A percentile compares a stretch with the other conserved stretches of the same genome.
Conservation (phyloP, 2,113 vertebrate species). For the Siniperca knerii region DNA sequence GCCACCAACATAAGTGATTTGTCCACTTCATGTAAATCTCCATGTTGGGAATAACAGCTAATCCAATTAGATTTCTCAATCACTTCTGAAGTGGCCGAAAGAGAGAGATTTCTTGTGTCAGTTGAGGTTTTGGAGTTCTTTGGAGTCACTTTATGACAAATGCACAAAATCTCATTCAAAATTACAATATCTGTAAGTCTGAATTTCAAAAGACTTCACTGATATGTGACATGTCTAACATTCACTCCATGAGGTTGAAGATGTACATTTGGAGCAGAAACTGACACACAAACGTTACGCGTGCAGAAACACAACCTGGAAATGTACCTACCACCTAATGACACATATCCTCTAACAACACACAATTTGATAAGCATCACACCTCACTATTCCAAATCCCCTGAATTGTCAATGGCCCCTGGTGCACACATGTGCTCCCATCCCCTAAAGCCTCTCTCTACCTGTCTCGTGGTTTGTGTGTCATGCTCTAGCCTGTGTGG, state of each 20-base stretch:
- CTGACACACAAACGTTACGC: not conserved
- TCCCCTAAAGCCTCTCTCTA: conserved; percentile 60
- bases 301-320: conserved; percentile 19
- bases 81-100: conserved; percentile 35
- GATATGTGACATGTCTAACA: not conserved
- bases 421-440: conserved; percentile 48
- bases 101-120: conserved; percentile 16
- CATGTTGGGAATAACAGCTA: conserved; percentile 65
- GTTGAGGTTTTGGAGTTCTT: conserved; percentile 22
- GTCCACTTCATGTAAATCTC: conserved; percentile 68
- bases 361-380: conserved; percentile 45
- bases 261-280: not conserved
- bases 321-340: conserved; percentile 47
- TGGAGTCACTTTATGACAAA: conserved; percentile 29
- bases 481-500: conserved; percentile 66
- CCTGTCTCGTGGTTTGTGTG: conserved; percentile 63
- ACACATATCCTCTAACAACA: conserved; percentile 58
- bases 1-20: conserved; percentile 63
- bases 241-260: not conserved
- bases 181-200: not conserved
- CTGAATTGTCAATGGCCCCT: conserved; percentile 44
- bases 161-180: conserved; percentile 10
- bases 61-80: conserved; percentile 64
- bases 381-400: conserved; percentile 60
- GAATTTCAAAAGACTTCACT: conserved; percentile 10